Evolutionary conservation across 2,113 vertebrate genomes (phyloP), one percentile per base, ranked within the genome.

Genomic region (Typhlomys cinereus): DNA sequence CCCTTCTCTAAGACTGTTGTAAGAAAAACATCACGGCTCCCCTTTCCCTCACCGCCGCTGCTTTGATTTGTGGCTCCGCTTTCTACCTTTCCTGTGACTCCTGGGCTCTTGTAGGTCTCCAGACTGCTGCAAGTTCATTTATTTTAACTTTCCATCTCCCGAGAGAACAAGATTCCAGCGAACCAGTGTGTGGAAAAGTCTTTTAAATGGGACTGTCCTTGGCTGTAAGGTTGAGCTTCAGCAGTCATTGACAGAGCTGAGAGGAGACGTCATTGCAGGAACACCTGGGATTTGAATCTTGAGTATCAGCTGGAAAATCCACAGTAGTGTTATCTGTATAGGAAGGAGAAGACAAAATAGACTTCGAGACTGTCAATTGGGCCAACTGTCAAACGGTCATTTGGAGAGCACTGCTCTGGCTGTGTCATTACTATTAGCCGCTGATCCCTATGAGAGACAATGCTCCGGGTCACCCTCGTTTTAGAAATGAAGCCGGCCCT

Each of bases 401-500:
- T 90, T 76, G 36, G 73, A n/a, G 52, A 88, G 74, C 67, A 18
- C 92, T 85, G 88, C 50, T 61, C 76, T 73, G 93, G 79, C 74
- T n/a, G 79, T 87, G 90, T 92, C 94, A 61, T 29, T 92, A 89
- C 71, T 44, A 18, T 76, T 93, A 92, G 83, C 82, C 80, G 79
- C 93, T 92, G 87, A 82, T 87, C 84, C 86, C 41, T 6, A 67
- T 41, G 57, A 87, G 84, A 89, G 92, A 91, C 92, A 61, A 1
- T 21, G 89, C 85, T 81, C 92, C 64, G 80, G 64, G 74, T 92
- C 92, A 89, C 83, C 86, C 71, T 62, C 52, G 52, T 75, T 80
- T 59, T 69, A 75, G 94, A 96, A 84, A 95, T 94, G 92, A 96
- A 85, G 61, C 10, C 29, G 23, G 86, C 62, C 71, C 71, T 88